phyloP scores from a whole-genome alignment of 2,113 vertebrate species.

The Oxygymnocypris stewartii region DNA sequence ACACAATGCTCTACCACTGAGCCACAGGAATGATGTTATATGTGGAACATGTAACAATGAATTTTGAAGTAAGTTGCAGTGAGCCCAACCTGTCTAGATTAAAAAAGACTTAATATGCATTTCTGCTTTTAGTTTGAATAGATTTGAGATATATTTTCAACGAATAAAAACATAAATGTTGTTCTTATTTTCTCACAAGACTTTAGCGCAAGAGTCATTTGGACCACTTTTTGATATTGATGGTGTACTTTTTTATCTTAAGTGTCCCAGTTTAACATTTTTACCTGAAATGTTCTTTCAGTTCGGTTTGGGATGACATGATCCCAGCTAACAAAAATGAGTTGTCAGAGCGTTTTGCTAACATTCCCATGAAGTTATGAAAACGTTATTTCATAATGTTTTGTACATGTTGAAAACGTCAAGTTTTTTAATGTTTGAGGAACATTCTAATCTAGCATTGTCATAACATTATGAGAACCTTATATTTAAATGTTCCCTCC shows the following conservation, averaged over 20 bases:
- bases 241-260: neutral
- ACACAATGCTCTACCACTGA: too few species aligned
- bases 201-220: neutral
- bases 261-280: too few species aligned
- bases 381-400: too few species aligned
- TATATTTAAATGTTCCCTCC: too few species aligned
- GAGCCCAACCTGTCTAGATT: neutral
- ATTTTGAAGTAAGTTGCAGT: neutral
- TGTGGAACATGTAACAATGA: neutral
- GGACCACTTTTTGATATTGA: neutral
- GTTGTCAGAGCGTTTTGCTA: too few species aligned
- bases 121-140: neutral
- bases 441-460: too few species aligned
- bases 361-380: too few species aligned
- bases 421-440: too few species aligned
- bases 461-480: too few species aligned
- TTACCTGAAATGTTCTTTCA: neutral
- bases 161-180: neutral
- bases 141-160: neutral
- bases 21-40: too few species aligned
- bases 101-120: neutral
- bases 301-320: neutral
- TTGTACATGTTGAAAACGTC: too few species aligned
- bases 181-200: neutral
- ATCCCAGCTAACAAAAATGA: neutral